Percentiles rank a stretch among this genome's conserved stretches.
Conservation (phyloP, 2,888 invertebrate genomes). For the Agonopterix alstromeriana region DNA sequence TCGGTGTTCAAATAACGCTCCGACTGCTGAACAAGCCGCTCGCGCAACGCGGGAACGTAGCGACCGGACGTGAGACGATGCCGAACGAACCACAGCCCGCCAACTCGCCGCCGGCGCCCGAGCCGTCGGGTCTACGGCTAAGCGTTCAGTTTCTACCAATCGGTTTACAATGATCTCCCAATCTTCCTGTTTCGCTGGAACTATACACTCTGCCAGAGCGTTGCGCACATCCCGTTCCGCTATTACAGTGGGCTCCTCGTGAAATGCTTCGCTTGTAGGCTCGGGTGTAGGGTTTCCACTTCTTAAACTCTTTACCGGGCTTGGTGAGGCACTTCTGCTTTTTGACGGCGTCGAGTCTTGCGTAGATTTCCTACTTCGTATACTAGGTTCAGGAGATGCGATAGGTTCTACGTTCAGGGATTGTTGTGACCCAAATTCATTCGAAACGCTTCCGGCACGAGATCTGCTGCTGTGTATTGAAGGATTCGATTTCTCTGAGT, state of each 20-base stretch:
- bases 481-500: slow-evolving; percentile 44
- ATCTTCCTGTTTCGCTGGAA: slow-evolving; percentile 81
- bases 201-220: slow-evolving; percentile 54
- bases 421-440: slow-evolving; percentile 21
- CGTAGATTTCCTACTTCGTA: slow-evolving; percentile 29
- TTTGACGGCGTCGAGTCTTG: slow-evolving; percentile 25
- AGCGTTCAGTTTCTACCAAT: slow-evolving; percentile 80
- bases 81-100: slow-evolving; percentile 81
- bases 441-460: slow-evolving; percentile 9
- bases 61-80: slow-evolving; percentile 89
- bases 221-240: slow-evolving; percentile 52
- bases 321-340: slow-evolving; percentile 27
- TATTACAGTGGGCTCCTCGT: slow-evolving; percentile 19
- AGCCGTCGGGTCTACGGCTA: slow-evolving; percentile 81
- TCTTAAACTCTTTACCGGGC: slow-evolving; percentile 22
- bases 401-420: slow-evolving; percentile 13
- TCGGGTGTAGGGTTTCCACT: slow-evolving; percentile 40
- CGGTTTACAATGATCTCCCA: slow-evolving; percentile 90
- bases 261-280: slow-evolving; percentile 26
- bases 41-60: slow-evolving; percentile 95
- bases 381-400: slow-evolving; percentile 8
- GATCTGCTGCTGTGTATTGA: slow-evolving; percentile 25
- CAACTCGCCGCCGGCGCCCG: slow-evolving; percentile 82
- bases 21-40: slow-evolving; percentile 88
- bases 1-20: slow-evolving; percentile 84